phyloP scores from a whole-genome alignment of 1,140 invertebrate genomes.

The Conopomorpha cramerella region DNA sequence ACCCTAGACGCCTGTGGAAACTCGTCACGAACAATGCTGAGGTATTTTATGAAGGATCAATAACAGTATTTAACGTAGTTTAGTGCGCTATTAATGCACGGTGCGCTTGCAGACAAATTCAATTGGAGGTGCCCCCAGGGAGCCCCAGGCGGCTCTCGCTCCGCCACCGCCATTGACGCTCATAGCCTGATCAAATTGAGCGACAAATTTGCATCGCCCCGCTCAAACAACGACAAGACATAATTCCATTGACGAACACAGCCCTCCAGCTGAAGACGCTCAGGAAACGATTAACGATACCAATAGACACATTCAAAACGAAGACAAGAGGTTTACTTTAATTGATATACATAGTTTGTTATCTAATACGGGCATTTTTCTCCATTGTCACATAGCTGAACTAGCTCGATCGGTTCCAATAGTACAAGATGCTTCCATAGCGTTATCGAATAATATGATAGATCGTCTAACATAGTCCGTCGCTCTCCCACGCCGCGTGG shows the following conservation, averaged over 20 bases:
- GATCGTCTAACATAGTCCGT: conserved; percentile 41
- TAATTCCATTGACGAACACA: no score
- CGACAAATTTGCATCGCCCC: conserved; percentile 32
- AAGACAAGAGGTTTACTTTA: no score
- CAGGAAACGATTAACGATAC: no score
- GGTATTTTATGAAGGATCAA: conserved; percentile 36
- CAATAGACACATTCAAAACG: no score
- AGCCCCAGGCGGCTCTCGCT: conserved; percentile 33
- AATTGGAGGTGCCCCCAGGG: conserved; percentile 41
- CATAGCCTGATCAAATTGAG: conserved; percentile 42
- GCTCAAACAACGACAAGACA: conserved; percentile 28
- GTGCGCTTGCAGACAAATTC: conserved; percentile 55
- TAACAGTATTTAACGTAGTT: conserved; percentile 39
- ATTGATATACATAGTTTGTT: no score
- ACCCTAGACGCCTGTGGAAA: conserved; percentile 17
- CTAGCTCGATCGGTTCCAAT: conserved; percentile 35
- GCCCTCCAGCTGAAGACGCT: no score
- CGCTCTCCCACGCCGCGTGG: conserved; percentile 49
- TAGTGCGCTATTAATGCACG: conserved; percentile 43
- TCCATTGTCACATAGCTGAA: conserved; percentile 40
- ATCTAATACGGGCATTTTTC: no score
- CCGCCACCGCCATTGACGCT: conserved; percentile 42
- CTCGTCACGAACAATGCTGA: conserved; percentile 21
- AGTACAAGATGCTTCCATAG: conserved; percentile 43
- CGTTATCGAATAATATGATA: conserved; percentile 60